Base-by-base conservation (phyloP, 2,888 invertebrate species). In the Drosophila subsilvestris region DNA sequence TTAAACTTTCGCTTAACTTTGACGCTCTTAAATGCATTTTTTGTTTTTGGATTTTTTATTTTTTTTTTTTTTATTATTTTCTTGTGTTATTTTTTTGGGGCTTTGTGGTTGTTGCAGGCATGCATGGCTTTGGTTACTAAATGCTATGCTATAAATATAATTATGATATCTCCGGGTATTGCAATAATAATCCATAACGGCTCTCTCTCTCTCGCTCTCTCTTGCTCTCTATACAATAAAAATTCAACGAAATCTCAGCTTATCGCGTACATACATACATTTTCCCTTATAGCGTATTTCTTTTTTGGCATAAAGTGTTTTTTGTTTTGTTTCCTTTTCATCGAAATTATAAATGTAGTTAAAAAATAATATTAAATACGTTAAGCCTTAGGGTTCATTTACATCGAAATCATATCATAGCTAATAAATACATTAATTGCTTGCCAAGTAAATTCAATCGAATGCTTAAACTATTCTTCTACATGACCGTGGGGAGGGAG, bases 281-380 rank as follows among this genome's bases (percentile, higher is more conserved):
- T 1, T 27, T 59, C 45, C 57, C 60, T 54, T 74, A 67, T 22
- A 61, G 57, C 68, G 72, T 79, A 67, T 71, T 48, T 60, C 57
- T 65, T 78, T 78, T 83, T 83, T 83, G 83, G 83, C 84, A 88
- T 83, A 74, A 72, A 66, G 51, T 69, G 43, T 32, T 47, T 53
- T 22, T 53, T 45, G 42, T 63, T 53, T 63, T 43, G 54, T 63
- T 53, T 63, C 49, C 43, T 29, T 18, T 53, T n/a, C n/a, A 74
- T 79, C 67, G 60, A 85, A 85, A 85, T 88, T 85, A 84, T 84
- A 84, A 78, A 84, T 84, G 84, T 84, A 84, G 88, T 80, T 84
- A 88, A 84, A 69, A 88, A 25, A 79, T 63, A 73, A 71, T 63
- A 88, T 73, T 74, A 63, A 82, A 79, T 37, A 37, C 37, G 37